phyloP scores from a whole-genome alignment of 2,888 invertebrate species.

The Quadroppia sp. region DNA sequence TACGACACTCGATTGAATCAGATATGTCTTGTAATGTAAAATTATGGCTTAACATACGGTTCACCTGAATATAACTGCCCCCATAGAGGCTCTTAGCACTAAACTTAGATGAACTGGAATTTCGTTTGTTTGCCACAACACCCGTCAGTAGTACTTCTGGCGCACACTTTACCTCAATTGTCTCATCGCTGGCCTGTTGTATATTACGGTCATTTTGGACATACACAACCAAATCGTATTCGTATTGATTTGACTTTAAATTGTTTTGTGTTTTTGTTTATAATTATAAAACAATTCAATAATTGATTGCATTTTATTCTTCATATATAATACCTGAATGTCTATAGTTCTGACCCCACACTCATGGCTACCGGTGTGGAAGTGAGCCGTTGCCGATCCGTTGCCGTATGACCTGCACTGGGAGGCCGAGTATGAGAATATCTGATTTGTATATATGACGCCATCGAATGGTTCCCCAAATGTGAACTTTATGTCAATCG shows the following conservation, averaged over 20 bases:
- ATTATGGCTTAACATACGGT: constrained; percentile 37
- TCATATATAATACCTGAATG: constrained; percentile 5
- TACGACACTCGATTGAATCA: constrained; percentile 46
- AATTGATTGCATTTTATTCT: background rate
- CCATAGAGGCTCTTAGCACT: constrained; percentile 33
- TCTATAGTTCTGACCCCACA: constrained; percentile 66
- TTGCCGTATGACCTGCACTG: constrained; percentile 65
- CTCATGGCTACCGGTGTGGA: constrained; percentile 62
- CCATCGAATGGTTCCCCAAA: constrained; percentile 61
- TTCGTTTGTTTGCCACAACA: background rate
- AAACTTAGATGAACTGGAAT: constrained; percentile 20
- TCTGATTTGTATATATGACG: constrained; percentile 61
- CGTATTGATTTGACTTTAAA: background rate
- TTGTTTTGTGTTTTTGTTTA: background rate
- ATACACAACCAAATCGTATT: constrained; percentile 64
- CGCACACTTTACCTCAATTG: constrained; percentile 62
- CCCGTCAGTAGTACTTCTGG: constrained; percentile 39
- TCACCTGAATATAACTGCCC: background rate
- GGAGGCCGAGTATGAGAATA: constrained; percentile 64
- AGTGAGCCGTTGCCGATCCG: constrained; percentile 57
- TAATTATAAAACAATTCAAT: too few species aligned
- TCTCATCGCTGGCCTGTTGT: constrained; percentile 68
- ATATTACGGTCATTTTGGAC: constrained; percentile 70
- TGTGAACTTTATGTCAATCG: constrained; percentile 46
- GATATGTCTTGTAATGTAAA: constrained; percentile 23